Conservation (phyloP, 2,113 vertebrate genomes). For the Trematocara zebra region DNA sequence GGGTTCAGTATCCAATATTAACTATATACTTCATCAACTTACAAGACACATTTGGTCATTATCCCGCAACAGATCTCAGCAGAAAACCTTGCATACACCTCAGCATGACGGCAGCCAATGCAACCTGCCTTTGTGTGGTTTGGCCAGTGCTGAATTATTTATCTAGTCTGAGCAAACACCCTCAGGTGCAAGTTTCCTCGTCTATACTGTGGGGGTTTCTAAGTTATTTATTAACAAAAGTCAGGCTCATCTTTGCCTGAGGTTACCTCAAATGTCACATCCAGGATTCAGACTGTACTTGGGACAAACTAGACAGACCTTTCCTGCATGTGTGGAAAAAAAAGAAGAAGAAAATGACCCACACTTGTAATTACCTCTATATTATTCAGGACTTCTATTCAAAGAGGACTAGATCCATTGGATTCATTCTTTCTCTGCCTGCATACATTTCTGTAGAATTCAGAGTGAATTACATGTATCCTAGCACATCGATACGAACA, state of each 20-base stretch:
- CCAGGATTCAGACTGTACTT: background rate
- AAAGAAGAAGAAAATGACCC: background rate
- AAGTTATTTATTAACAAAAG: constrained; percentile 33
- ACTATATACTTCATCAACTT: background rate
- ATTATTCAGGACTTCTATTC: background rate
- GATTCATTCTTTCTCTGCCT: background rate
- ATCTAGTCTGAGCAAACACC: constrained; percentile 40
- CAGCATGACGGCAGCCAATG: background rate
- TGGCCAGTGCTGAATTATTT: constrained; percentile 27
- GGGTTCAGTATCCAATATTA: background rate
- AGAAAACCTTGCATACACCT: background rate
- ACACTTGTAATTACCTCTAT: background rate
- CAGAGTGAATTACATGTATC: background rate
- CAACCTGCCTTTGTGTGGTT: background rate
- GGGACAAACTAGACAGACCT: background rate
- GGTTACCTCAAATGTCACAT: constrained; percentile 4
- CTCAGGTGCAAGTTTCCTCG: background rate
- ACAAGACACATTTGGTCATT: background rate
- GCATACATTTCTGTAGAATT: background rate
- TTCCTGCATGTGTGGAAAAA: background rate
- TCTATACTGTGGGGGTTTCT: background rate
- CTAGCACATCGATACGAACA: background rate
- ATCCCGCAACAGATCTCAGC: background rate
- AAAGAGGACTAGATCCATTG: background rate
- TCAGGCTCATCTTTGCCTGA: background rate